Conservation (phyloP, 2,888 invertebrate genomes). For the Miltochrista miniata region DNA sequence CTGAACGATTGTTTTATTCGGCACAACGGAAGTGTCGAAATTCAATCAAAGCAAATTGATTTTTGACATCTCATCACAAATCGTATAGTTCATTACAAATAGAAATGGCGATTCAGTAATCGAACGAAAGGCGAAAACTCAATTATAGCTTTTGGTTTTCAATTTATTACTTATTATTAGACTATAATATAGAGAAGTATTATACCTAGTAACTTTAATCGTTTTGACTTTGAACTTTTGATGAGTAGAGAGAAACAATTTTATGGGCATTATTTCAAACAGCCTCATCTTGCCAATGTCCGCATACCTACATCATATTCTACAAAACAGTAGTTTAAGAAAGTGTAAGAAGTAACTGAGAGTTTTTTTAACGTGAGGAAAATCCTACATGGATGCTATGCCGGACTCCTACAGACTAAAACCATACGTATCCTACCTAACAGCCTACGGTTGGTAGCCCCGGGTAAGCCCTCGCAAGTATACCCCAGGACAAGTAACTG, state of each 20-base stretch:
- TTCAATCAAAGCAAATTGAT: conserved; percentile 43
- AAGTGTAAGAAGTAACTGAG: too few relatives aligned
- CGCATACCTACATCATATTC: too few relatives aligned
- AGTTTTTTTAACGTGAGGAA: too few relatives aligned
- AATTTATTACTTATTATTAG: conserved; percentile 2
- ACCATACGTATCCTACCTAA: too few relatives aligned
- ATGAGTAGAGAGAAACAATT: background rate
- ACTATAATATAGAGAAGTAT: background rate
- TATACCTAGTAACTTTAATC: background rate
- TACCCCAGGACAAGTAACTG: too few relatives aligned
- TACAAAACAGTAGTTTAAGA: too few relatives aligned
- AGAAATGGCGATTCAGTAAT: conserved; percentile 40
- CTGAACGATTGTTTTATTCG: conserved; percentile 31
- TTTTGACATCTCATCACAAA: conserved; percentile 30
- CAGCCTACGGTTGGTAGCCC: too few relatives aligned
- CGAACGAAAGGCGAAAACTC: conserved; percentile 42
- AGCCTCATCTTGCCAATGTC: too few relatives aligned
- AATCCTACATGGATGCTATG: too few relatives aligned
- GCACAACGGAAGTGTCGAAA: conserved; percentile 28
- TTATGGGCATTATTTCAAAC: too few relatives aligned
- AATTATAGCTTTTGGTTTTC: conserved; percentile 19
- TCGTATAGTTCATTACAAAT: conserved; percentile 25
- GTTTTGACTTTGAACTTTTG: background rate
- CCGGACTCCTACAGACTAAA: too few relatives aligned
- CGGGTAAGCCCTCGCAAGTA: too few relatives aligned